Evolutionary conservation across 1,140 invertebrate species (phyloP).

Genomic region (Cherax destructor): DNA sequence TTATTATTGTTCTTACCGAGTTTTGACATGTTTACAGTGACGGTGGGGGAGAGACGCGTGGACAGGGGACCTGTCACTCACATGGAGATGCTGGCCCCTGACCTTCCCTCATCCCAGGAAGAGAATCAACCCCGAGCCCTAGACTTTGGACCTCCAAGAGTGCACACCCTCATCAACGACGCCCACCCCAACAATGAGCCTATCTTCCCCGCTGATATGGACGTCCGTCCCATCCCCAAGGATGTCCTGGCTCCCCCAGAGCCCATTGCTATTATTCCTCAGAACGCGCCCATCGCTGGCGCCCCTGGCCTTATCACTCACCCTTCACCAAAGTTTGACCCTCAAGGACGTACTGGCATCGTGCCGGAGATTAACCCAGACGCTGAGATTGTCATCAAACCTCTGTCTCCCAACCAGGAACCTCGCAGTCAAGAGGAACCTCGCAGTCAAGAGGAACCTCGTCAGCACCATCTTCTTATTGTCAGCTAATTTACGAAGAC

Average conservation of each 20-base stretch:
- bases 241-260: slow-evolving; percentile 34
- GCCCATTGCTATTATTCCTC: slow-evolving; percentile 26
- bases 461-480: slow-evolving; percentile 53
- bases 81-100: slow-evolving; percentile 50
- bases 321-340: slow-evolving; percentile 34
- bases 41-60: neutral
- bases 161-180: slow-evolving; percentile 39
- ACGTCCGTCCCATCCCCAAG: slow-evolving; percentile 1
- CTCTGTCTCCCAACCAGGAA: neutral
- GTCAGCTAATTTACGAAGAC: slow-evolving; percentile 25
- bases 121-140: neutral
- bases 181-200: neutral
- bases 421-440: neutral
- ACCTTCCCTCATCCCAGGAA: neutral
- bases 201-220: neutral
- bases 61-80: slow-evolving; percentile 31
- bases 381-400: slow-evolving; percentile 28
- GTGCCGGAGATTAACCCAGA: slow-evolving; percentile 26
- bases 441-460: neutral
- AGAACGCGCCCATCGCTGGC: slow-evolving; percentile 11
- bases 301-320: neutral
- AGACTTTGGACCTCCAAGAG: slow-evolving; percentile 45
- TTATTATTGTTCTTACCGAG: too few relatives aligned
- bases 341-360: neutral
- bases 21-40: neutral